Evolutionary conservation across 2,797 vertebrate species (phyloP).

Genomic region (Chaetodon trifasciatus): DNA sequence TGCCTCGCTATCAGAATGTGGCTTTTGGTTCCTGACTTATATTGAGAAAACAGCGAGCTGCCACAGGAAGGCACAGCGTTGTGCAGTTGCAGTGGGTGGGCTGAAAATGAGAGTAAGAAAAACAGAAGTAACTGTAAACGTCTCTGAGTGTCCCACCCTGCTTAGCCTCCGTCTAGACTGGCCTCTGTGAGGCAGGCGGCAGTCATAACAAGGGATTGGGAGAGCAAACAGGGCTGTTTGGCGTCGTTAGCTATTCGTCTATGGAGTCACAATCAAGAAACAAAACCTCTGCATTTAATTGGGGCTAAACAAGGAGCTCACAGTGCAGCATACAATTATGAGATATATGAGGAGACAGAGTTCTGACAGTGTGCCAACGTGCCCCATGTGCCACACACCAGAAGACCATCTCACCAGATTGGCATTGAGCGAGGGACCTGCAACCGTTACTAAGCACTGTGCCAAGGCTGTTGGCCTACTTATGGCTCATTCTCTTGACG

Average conservation of each 20-base stretch:
- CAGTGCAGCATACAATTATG: constrained; percentile 72
- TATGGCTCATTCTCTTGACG: constrained; percentile 69
- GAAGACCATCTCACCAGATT: constrained; percentile 74
- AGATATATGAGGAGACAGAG: constrained; percentile 71
- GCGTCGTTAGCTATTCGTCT: constrained; percentile 46
- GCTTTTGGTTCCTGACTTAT: constrained; percentile 75
- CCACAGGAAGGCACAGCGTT: constrained; percentile 76
- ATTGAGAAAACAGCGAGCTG: constrained; percentile 68
- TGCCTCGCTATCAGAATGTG: constrained; percentile 55
- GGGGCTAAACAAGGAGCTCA: constrained; percentile 67
- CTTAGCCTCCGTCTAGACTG: constrained; percentile 80
- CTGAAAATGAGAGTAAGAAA: constrained; percentile 68
- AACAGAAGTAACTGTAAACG: constrained; percentile 80
- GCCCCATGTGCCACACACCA: constrained; percentile 66
- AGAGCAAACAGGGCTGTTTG: constrained; percentile 72
- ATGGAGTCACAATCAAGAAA: constrained; percentile 63
- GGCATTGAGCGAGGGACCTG: constrained; percentile 64
- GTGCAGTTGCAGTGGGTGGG: constrained; percentile 82
- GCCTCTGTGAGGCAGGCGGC: constrained; percentile 62
- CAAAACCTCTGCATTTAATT: constrained; percentile 69
- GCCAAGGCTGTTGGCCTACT: constrained; percentile 77
- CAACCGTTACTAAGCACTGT: constrained; percentile 69
- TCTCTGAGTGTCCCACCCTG: constrained; percentile 80
- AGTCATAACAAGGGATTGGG: constrained; percentile 80
- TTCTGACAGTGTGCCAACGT: constrained; percentile 64